Evolutionary conservation across 2,888 invertebrate species (phyloP), one percentile per base, ranked within the genome.

Genomic region (Ectemnius lituratus): DNA sequence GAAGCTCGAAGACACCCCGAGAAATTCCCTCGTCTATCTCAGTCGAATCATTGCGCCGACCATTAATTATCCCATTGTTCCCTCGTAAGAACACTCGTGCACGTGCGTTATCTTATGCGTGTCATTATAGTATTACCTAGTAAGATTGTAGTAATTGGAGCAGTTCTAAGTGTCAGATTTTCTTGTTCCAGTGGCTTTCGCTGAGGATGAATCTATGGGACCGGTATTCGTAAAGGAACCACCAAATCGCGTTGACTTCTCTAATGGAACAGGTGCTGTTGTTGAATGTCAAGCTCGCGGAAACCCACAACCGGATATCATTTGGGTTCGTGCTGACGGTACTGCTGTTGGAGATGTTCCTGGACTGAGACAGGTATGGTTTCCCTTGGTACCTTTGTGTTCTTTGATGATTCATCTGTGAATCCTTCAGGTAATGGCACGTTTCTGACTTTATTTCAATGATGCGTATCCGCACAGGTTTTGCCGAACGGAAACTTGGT

Each of bases 211-310:
- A 86, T 94, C 94, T 60, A 95, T 95, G 92, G 98, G 98, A 84
- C 98, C 98, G 49, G 96, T 97, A 82, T 98, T 98, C 91, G 94
- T 97, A 86, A 96, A 96, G 87, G 97, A 98, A 92, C 98, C 98
- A 68, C 95, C 96, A 78, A 97, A 97, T 91, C 94, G 97, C 86
- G 95, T 98, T 82, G 97, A 97, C 92, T 98, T 98, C 92, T 97
- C 97, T 83, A 98, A 98, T 91, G 97, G 97, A 83, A 97, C 97
- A 72, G 98, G 98, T 86, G 96, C 97, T 75, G 95, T 96, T 85
- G 96, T 98, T 75, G 97, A 97, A 91, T 98, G 98, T 91, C 95
- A 97, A 82, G 97, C 97, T 14, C 94, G 96, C 87, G 98, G 97
- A 81, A 96, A 96, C 85, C 98, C 98, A 23, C 94, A 96, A 82